These are phyloP conservation scores for Caenorhabditis macrosperma DNA, from an alignment of 2,888 invertebrate genomes.

Conservation along the genomic window DNA sequence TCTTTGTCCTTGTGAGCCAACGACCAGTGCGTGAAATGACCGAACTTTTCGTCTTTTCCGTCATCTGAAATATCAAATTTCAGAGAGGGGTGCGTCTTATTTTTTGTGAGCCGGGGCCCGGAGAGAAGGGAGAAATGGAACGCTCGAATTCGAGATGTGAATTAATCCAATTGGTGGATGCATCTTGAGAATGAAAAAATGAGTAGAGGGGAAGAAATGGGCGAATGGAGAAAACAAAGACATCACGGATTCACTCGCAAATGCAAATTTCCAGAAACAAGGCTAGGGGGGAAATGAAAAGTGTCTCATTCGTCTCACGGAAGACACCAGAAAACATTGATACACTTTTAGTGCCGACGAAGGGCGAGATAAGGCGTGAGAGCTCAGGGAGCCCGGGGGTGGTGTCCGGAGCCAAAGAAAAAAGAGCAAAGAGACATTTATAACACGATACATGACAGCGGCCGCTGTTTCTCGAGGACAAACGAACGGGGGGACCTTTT, in stretches of 20 bases:
- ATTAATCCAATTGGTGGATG: constrained; percentile 6
- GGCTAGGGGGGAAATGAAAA: constrained; percentile 19
- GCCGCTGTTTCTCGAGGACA: constrained; percentile 10
- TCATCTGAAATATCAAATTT: constrained; percentile 50
- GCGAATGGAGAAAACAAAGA: neutral
- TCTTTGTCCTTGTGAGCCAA: constrained; percentile 3
- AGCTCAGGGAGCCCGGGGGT: constrained; percentile 3
- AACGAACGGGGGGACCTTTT: constrained; percentile 26
- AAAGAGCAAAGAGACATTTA: constrained; percentile 42
- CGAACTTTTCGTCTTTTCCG: constrained; percentile 7
- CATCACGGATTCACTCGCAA: neutral
- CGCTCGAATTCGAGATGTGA: constrained; percentile 5
- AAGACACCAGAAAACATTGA: constrained; percentile 53
- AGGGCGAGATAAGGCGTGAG: constrained; percentile 41
- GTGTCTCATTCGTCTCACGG: constrained; percentile 40
- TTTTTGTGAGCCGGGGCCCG: neutral
- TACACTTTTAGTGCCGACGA: constrained; percentile 40
- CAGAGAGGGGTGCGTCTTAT: constrained; percentile 8
- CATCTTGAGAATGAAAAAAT: constrained; percentile 13
- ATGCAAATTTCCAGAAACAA: constrained; percentile 1
- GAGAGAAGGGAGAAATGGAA: neutral
- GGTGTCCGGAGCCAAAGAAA: neutral
- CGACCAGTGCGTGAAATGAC: neutral
- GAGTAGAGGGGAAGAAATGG: neutral
- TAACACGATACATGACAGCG: constrained; percentile 48